Evolutionary conservation across 2,888 invertebrate species (phyloP).

Genomic region (Galeopsomyia nigrocyanea): DNA sequence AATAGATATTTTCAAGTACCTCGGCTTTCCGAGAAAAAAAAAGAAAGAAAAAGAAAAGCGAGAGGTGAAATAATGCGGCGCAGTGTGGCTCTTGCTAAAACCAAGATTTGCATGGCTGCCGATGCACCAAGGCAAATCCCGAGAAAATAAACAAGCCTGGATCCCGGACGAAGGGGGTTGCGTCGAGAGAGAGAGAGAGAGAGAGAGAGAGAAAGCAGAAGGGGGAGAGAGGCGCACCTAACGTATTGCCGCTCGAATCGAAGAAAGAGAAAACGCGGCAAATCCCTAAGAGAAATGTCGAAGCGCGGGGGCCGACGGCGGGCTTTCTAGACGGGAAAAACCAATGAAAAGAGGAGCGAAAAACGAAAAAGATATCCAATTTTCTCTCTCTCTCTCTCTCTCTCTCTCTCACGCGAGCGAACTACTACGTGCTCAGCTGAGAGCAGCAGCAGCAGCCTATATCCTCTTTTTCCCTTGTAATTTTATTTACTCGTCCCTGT

Average conservation of each 20-base stretch:
- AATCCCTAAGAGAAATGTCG: conserved; percentile 47
- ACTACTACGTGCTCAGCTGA: conserved; percentile 16
- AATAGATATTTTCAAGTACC: no score
- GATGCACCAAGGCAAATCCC: conserved; percentile 45
- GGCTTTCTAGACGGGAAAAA: neutral
- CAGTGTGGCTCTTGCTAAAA: conserved; percentile 20
- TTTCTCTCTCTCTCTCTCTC: conserved; percentile 32
- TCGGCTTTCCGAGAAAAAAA: neutral
- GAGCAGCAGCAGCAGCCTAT: no score
- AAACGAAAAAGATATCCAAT: conserved; percentile 42
- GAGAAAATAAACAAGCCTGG: conserved; percentile 42
- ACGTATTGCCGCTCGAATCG: no score
- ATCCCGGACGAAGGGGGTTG: conserved; percentile 31
- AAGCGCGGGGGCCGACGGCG: conserved; percentile 1
- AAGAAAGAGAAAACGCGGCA: conserved; percentile 15
- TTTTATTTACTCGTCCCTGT: conserved; percentile 42
- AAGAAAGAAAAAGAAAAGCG: neutral
- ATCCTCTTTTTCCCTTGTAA: conserved; percentile 32
- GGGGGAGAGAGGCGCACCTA: no score
- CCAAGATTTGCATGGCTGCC: conserved; percentile 45
- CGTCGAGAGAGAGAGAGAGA: neutral
- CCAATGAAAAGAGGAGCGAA: neutral
- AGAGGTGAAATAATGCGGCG: conserved; percentile 19
- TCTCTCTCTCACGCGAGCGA: conserved; percentile 7
- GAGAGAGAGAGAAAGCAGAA: conserved; percentile 2